Evolutionary conservation across 2,113 vertebrate species (phyloP).

Genomic region (Desmodus rotundus): DNA sequence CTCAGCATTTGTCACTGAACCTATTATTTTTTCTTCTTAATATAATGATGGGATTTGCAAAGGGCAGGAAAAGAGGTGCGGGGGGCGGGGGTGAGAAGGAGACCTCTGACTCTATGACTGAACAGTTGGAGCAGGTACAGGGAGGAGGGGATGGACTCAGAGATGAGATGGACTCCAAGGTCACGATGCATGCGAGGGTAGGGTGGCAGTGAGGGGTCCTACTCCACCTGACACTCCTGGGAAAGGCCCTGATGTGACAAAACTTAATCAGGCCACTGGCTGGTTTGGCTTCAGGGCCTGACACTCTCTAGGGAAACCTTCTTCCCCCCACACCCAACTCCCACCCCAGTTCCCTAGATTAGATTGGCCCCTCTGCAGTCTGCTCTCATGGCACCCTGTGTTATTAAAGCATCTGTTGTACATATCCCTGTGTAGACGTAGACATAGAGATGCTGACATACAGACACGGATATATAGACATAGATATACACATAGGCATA

Average conservation of each 20-base stretch:
- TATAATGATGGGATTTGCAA: slow-evolving; percentile 24
- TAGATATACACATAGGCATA: too few relatives aligned
- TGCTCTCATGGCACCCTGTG: background rate
- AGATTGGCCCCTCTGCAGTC: background rate
- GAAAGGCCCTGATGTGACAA: background rate
- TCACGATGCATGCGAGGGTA: accelerated
- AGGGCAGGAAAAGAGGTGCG: background rate
- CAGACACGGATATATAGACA: background rate
- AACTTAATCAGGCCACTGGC: background rate
- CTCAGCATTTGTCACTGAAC: slow-evolving; percentile 55
- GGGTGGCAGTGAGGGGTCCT: accelerated
- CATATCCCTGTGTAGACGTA: background rate
- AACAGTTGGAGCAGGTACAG: background rate
- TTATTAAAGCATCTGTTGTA: background rate
- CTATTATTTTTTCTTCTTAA: slow-evolving; percentile 35
- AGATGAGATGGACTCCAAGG: accelerated
- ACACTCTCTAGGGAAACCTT: background rate
- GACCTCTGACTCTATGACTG: background rate
- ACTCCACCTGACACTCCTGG: background rate
- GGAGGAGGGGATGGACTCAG: background rate
- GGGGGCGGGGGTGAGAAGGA: background rate
- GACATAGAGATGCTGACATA: too few relatives aligned
- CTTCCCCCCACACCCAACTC: accelerated
- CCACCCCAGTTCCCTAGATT: background rate
- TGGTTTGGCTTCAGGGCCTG: background rate